Evolutionary conservation across 2,797 vertebrate genomes (phyloP).

Genomic region (Tolypeutes matacus): DNA sequence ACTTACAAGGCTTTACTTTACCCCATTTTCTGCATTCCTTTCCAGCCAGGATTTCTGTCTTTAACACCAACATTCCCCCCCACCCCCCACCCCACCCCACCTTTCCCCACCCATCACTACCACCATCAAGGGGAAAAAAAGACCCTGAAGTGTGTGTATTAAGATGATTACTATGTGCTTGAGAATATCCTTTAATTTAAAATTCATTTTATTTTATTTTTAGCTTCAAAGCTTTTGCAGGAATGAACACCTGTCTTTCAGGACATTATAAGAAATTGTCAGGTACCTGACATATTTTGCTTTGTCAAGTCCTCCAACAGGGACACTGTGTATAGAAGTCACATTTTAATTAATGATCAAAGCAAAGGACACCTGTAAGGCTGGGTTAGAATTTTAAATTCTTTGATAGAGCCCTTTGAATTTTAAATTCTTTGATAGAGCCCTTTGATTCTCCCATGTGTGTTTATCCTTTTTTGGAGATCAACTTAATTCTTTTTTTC

Average conservation of each 20-base stretch:
- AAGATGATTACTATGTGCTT: conserved; percentile 90
- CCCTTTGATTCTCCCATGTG: conserved; percentile 80
- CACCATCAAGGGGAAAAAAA: conserved; percentile 64
- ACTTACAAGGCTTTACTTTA: conserved; percentile 88
- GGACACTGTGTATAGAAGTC: conserved; percentile 87
- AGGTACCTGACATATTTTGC: conserved; percentile 87
- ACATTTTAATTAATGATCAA: conserved; percentile 90
- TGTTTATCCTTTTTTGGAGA: conserved; percentile 74
- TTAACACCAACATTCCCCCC: conserved; percentile 69
- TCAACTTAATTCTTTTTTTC: conserved; percentile 78
- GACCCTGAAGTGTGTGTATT: conserved; percentile 87
- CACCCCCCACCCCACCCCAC: neutral
- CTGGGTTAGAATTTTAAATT: conserved; percentile 85
- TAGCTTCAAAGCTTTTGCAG: conserved; percentile 90
- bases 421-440: conserved; percentile 87
- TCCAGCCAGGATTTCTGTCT: conserved; percentile 83
- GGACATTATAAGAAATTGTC: conserved; percentile 87
- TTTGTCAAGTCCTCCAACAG: conserved; percentile 87
- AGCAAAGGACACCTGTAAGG: conserved; percentile 88
- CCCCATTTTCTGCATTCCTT: conserved; percentile 90
- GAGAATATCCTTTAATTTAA: conserved; percentile 91
- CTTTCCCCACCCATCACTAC: neutral
- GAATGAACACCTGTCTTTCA: conserved; percentile 91
- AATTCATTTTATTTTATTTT: conserved; percentile 90
- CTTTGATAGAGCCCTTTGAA: conserved; percentile 86